These are phyloP conservation scores for Amblyteles armatorius DNA, from an alignment of 2,888 invertebrate species.

Conservation along the genomic window DNA sequence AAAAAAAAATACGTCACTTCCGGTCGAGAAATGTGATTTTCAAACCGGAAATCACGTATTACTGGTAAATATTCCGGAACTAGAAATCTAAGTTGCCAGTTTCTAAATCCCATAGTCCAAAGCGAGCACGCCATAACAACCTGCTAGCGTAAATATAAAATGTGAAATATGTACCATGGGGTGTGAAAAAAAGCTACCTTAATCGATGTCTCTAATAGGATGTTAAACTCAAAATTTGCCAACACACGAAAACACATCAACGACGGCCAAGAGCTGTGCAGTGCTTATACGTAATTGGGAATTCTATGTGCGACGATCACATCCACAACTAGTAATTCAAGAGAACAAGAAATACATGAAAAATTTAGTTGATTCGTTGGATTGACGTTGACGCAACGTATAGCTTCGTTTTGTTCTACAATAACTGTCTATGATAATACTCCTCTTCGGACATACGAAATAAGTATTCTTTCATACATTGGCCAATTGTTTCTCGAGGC, in stretches of 20 bases:
- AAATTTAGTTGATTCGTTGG: background rate
- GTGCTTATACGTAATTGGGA: constrained; percentile 33
- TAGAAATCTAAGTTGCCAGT: too few species aligned
- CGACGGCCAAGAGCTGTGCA: constrained; percentile 48
- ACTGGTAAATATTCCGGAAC: too few species aligned
- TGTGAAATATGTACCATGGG: background rate
- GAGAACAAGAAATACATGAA: background rate
- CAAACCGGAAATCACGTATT: too few species aligned
- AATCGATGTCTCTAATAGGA: background rate
- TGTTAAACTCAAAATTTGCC: background rate
- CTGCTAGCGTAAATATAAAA: too few species aligned
- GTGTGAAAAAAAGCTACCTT: background rate
- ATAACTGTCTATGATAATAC: background rate
- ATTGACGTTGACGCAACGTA: background rate
- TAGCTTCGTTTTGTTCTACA: background rate
- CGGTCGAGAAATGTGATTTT: too few species aligned
- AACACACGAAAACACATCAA: constrained; percentile 9
- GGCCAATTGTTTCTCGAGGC: constrained; percentile 92
- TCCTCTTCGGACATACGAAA: background rate
- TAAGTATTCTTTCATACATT: constrained; percentile 86
- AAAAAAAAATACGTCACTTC: too few species aligned
- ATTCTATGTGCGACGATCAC: constrained; percentile 24
- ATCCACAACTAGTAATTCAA: background rate
- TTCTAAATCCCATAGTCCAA: too few species aligned
- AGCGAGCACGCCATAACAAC: too few species aligned